These are phyloP conservation scores for Neopelma chrysocephalum DNA, from an alignment of 2,797 vertebrate species.

Conservation along the genomic window DNA sequence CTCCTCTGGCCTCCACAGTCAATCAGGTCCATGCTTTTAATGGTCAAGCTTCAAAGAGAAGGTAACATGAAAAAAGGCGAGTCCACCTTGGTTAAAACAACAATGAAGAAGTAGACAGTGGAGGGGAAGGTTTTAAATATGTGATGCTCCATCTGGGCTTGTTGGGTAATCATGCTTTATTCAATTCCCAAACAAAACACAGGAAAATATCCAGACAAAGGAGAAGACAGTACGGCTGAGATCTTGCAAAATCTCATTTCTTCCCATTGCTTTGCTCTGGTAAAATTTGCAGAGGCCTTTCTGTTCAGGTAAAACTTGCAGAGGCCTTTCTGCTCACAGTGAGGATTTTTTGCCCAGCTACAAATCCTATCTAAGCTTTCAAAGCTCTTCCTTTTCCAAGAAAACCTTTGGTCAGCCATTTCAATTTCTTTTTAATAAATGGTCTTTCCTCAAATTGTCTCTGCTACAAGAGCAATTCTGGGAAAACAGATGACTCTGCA, in stretches of 20 bases:
- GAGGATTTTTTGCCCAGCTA: not conserved
- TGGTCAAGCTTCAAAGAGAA: not conserved
- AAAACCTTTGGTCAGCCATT: slow-evolving; percentile 22
- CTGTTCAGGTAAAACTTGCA: not conserved
- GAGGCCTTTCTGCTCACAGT: not conserved
- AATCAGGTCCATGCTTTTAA: not conserved
- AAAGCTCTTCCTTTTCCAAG: not conserved
- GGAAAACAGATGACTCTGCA: slow-evolving; percentile 42
- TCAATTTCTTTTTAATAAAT: slow-evolving; percentile 32
- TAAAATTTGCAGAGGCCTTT: not conserved
- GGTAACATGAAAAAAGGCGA: not conserved
- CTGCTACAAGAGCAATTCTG: not conserved
- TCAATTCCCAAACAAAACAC: not conserved
- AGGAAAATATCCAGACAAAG: not conserved
- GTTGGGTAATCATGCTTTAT: not conserved
- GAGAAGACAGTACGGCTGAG: not conserved
- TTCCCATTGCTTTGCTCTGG: not conserved
- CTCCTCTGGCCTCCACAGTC: not conserved
- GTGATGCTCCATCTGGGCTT: not conserved
- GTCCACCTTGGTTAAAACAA: not conserved
- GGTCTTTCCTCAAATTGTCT: not conserved
- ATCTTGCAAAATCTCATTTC: not conserved
- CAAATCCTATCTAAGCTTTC: not conserved
- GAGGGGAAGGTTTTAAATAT: not conserved
- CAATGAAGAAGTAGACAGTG: not conserved